These are phyloP conservation scores for Antitype chi DNA, from an alignment of 2,888 invertebrate species.

Conservation along the genomic window DNA sequence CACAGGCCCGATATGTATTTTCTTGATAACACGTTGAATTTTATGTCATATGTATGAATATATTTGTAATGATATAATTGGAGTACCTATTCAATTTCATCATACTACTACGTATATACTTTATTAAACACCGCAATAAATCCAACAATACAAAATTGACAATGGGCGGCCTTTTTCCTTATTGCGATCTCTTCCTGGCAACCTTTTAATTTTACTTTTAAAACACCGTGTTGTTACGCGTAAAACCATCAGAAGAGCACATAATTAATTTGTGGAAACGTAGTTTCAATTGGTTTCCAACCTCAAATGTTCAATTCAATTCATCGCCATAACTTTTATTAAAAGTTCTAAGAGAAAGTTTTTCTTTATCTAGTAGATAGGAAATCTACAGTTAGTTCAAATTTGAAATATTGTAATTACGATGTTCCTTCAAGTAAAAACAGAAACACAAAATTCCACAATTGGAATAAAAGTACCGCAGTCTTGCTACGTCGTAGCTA, in stretches of 20 bases:
- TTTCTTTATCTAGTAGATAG: too few species aligned
- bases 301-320: background rate
- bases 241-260: background rate
- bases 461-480: constrained; percentile 6
- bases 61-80: too few species aligned
- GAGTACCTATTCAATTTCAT: too few species aligned
- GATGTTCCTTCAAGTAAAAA: background rate
- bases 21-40: too few species aligned
- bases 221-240: background rate
- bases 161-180: background rate
- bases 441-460: background rate
- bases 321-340: background rate
- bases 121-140: too few species aligned
- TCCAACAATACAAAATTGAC: background rate
- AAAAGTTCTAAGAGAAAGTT: background rate
- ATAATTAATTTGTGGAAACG: background rate
- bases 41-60: too few species aligned
- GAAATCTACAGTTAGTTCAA: background rate
- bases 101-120: too few species aligned
- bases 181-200: background rate
- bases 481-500: constrained; percentile 32
- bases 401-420: background rate
- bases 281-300: background rate
- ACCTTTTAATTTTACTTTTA: background rate
- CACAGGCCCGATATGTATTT: too few species aligned